A percentile compares a stretch with the other conserved stretches of the same genome.
Conservation (phyloP, 2,888 invertebrate species). For the Elmis aenea region DNA sequence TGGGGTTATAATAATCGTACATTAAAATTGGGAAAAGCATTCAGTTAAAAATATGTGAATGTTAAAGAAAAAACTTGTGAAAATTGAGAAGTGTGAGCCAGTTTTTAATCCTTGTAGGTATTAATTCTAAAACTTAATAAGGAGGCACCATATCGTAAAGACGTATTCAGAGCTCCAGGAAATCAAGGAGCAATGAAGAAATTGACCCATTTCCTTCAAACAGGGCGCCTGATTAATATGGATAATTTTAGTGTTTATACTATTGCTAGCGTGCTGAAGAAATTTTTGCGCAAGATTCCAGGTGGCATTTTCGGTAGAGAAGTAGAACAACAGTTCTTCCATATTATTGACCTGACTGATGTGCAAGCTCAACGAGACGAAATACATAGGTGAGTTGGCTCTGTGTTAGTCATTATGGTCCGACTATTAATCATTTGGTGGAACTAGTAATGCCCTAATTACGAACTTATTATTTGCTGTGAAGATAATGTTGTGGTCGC, state of each 20-base stretch:
- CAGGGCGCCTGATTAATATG: constrained; percentile 84
- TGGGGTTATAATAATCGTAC: no score
- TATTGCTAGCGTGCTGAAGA: constrained; percentile 96
- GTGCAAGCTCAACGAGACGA: constrained; percentile 82
- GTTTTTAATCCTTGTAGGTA: constrained; percentile 61
- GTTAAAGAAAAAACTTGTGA: no score
- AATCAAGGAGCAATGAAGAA: constrained; percentile 94
- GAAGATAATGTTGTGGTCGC: no score
- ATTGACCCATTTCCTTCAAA: constrained; percentile 84
- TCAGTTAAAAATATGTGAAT: no score
- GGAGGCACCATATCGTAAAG: constrained; percentile 87
- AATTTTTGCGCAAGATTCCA: constrained; percentile 94
- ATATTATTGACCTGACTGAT: constrained; percentile 78
- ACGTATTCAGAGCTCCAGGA: constrained; percentile 92
- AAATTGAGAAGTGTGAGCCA: neutral
- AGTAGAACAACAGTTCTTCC: constrained; percentile 85
- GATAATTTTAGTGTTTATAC: constrained; percentile 96
- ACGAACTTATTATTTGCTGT: no score
- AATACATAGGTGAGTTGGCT: constrained; percentile 73
- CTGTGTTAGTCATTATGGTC: no score
- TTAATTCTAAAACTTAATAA: constrained; percentile 90
- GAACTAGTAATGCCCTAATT: no score
- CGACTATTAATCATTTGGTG: no score
- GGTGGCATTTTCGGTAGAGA: constrained; percentile 93
- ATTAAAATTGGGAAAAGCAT: no score